Evolutionary conservation across 2,888 invertebrate genomes (phyloP), one percentile per base, ranked within the genome.

Genomic region (Orthonevra nobilis): DNA sequence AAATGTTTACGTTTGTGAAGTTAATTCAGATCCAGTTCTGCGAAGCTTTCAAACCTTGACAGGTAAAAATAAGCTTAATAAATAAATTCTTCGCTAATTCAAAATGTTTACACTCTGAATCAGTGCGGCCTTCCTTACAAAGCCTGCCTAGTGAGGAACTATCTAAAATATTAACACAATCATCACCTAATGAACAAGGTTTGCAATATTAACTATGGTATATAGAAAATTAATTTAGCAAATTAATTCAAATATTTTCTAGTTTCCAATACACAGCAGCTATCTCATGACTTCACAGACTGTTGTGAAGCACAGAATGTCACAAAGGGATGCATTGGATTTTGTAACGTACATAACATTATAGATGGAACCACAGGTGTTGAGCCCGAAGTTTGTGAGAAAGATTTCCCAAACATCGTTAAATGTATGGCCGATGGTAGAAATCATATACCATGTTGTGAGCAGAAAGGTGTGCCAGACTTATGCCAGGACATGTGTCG

Each of bases 401-500:
- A 91, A 14, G 95, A 95, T 85, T 95, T 96, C 85, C 94, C 95
- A 0, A 90, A 92, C 63, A 95, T 96, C 82, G 95, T 96, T 63
- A 91, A 91, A 48, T 94, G 93, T 84, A 93, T 93, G 93, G 92
- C 93, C 82, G 95, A 96, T 87, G 94, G 95, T 0, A 91, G 95
- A 12, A 95, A 96, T 89, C 96, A 96, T 89, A 93, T 95, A 20
- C 95, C 95, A 0, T 96, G 96, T 87, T 96, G 96, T 86, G 92
- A 94, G 15, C 92, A 93, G 82, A 95, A 95, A 86, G 91, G 92
- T 64, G 94, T 96, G 14, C 96, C 96, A 0, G 95, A 95, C 86
- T 92, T 95, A 82, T 96, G 96, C 85, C 95, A 95, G 85, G 95
- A 95, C 82, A 94, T 96, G 81, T 96, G 96, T 85, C 90, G 94